phyloP scores from a whole-genome alignment of 2,888 invertebrate species.

The Pammene aurita region DNA sequence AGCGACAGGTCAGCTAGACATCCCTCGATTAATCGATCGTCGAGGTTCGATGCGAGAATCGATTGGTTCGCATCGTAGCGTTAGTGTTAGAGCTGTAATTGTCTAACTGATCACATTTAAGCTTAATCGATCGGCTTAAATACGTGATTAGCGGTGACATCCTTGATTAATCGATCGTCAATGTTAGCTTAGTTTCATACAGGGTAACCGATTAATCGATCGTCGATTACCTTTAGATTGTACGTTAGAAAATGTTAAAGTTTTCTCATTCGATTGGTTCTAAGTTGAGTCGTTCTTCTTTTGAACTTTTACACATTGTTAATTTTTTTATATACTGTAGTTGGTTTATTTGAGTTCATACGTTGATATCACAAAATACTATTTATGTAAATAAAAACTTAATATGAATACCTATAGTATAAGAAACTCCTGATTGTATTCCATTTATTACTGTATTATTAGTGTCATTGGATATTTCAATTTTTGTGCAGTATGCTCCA shows the following conservation, averaged over 20 bases:
- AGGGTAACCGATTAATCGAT: background rate
- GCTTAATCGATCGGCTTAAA: conserved; percentile 8
- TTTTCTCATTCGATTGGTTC: background rate
- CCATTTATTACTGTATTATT: background rate
- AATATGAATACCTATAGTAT: no score
- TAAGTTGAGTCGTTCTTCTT: background rate
- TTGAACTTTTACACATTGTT: background rate
- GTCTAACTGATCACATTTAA: background rate
- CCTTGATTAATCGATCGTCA: conserved; percentile 6
- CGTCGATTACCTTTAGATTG: background rate
- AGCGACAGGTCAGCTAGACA: background rate
- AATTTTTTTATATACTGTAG: background rate
- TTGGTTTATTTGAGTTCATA: no score
- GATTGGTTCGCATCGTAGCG: background rate
- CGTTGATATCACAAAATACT: no score
- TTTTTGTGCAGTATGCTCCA: background rate
- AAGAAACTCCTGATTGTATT: background rate
- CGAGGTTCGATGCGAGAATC: background rate
- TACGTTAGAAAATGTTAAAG: background rate
- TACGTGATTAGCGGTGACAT: background rate
- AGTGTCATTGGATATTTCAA: background rate
- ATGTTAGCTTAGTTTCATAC: background rate
- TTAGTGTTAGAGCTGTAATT: conserved; percentile 1
- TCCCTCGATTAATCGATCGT: background rate
- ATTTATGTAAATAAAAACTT: no score